Conservation (phyloP, 1,140 invertebrate species). For the Macrobrachium nipponense region DNA sequence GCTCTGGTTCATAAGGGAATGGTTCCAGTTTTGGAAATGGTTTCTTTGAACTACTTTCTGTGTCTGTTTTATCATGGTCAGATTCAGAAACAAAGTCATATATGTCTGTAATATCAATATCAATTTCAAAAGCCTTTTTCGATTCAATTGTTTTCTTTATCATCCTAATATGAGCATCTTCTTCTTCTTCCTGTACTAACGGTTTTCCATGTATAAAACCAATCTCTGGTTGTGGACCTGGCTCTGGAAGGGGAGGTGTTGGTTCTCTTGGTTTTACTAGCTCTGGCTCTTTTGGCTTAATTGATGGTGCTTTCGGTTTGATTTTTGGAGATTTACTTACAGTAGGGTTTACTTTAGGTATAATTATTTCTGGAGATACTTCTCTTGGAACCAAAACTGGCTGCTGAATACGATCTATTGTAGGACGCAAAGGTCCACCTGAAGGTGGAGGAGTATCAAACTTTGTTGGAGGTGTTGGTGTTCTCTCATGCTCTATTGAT, state of each 20-base stretch:
- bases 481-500: conserved; percentile 41
- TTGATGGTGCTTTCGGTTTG: conserved; percentile 36
- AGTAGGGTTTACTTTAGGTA: conserved; percentile 43
- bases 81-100: conserved; percentile 56
- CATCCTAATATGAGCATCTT: conserved; percentile 53
- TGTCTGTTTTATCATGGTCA: conserved; percentile 40
- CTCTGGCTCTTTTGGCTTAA: conserved; percentile 34
- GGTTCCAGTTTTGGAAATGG: conserved; percentile 67
- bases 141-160: conserved; percentile 50
- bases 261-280: conserved; percentile 20
- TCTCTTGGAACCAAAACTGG: conserved; percentile 27
- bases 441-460: conserved; percentile 58
- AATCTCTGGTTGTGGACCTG: conserved; percentile 48
- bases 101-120: conserved; percentile 55
- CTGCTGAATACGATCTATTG: conserved; percentile 49
- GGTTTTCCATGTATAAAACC: conserved; percentile 28
- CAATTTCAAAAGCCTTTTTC: conserved; percentile 48
- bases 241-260: conserved; percentile 43
- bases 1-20: conserved; percentile 70
- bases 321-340: conserved; percentile 34
- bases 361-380: conserved; percentile 42
- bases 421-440: conserved; percentile 56
- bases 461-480: conserved; percentile 63
- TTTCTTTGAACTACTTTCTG: conserved; percentile 29
- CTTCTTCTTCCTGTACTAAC: conserved; percentile 29